Conservation (phyloP, 2,888 invertebrate genomes). For the Drosophila lacicola region DNA sequence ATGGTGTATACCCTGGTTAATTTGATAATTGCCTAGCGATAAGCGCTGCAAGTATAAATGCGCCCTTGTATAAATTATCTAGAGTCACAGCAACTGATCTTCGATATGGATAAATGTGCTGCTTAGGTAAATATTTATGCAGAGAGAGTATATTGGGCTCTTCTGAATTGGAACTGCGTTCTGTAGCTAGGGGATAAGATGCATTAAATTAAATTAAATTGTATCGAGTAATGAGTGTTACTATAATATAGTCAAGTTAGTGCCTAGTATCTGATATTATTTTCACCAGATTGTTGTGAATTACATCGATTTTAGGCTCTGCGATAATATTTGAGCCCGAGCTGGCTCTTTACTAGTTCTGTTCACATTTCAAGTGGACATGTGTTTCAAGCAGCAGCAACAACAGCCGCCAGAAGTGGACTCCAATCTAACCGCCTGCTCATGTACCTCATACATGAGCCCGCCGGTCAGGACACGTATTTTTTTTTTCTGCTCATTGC, state of each 20-base stretch:
- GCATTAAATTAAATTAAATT: not conserved
- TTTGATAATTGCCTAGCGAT: constrained; percentile 47
- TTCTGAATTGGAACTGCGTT: not conserved
- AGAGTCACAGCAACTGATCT: constrained; percentile 1
- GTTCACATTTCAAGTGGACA: constrained; percentile 24
- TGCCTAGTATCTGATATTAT: no score
- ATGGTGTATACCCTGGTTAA: constrained; percentile 24
- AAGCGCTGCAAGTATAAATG: constrained; percentile 18
- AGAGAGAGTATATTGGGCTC: not conserved
- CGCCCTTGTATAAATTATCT: constrained; percentile 6
- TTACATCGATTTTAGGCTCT: not conserved
- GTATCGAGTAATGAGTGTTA: not conserved
- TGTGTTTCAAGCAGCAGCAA: constrained; percentile 17
- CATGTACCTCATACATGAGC: constrained; percentile 7
- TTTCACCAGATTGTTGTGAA: not conserved
- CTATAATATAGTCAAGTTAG: not conserved
- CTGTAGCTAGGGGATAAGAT: not conserved
- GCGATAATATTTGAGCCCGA: constrained; percentile 1
- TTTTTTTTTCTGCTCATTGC: constrained; percentile 4
- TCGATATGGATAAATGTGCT: not conserved
- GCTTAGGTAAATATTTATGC: constrained; percentile 4
- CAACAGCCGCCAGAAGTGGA: constrained; percentile 16
- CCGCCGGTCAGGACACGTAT: not conserved
- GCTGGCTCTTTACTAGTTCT: constrained; percentile 1
- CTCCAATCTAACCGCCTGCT: constrained; percentile 9